Evolutionary conservation across 1,140 invertebrate genomes (phyloP).

Genomic region (Teleogryllus occipitalis): DNA sequence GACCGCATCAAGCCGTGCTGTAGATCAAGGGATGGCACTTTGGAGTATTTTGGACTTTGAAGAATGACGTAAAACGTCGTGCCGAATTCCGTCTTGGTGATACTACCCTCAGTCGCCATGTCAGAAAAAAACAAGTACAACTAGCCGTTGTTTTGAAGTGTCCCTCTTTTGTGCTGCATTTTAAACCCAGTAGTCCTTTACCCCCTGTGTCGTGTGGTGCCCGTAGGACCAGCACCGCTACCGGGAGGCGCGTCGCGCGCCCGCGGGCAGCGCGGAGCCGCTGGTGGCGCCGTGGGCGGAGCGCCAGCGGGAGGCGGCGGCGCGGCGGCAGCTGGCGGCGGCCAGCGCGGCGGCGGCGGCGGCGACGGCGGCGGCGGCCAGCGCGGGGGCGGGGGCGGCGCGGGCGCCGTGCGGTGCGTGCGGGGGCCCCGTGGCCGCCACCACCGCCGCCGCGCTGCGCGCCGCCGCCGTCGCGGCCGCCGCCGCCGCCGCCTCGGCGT

Average conservation of each 20-base stretch:
- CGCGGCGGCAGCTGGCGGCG: constrained; percentile 27
- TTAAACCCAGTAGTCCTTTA: too few species aligned
- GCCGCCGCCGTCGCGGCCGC: constrained; percentile 31
- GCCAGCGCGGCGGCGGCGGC: background rate
- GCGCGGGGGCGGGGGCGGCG: constrained; percentile 32
- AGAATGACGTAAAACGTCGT: too few species aligned
- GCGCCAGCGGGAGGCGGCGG: constrained; percentile 12
- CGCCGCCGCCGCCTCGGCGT: constrained; percentile 33
- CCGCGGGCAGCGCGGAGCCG: constrained; percentile 9
- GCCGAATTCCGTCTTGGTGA: too few species aligned
- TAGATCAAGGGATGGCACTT: too few species aligned
- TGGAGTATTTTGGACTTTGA: too few species aligned
- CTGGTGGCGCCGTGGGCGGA: background rate
- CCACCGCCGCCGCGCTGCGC: constrained; percentile 37
- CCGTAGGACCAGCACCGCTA: constrained; percentile 11
- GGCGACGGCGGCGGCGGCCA: constrained; percentile 8
- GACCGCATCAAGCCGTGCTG: too few species aligned
- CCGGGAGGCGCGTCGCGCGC: constrained; percentile 2
- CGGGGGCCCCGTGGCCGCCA: constrained; percentile 37
- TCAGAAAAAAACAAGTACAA: too few species aligned
- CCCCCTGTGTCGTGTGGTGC: too few species aligned
- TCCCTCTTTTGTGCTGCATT: too few species aligned
- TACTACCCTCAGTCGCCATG: too few species aligned
- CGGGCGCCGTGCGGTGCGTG: constrained; percentile 9
- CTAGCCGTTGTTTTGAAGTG: too few species aligned